Conservation (phyloP, 2,888 invertebrate species). For the Rhodophaea formosa region DNA sequence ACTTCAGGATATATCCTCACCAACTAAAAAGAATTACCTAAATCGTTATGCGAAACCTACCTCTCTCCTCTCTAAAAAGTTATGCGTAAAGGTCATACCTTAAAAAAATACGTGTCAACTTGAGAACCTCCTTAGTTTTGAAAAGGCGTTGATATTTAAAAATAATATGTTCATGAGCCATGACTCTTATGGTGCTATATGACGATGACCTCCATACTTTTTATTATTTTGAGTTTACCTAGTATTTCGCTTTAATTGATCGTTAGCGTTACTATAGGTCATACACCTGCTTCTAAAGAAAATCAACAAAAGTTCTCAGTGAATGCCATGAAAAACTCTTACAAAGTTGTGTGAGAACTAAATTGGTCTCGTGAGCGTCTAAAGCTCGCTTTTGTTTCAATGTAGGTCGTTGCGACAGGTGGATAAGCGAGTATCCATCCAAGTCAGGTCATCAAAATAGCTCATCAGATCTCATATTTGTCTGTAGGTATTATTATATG, state of each 20-base stretch:
- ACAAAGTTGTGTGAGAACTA: conserved; percentile 14
- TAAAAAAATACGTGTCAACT: too few relatives aligned
- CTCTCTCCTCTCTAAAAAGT: too few relatives aligned
- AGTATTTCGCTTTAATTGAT: not conserved
- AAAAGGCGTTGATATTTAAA: too few relatives aligned
- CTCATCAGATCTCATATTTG: not conserved
- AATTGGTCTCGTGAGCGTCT: conserved; percentile 16
- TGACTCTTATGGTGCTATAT: too few relatives aligned
- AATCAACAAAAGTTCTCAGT: conserved; percentile 1
- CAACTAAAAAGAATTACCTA: too few relatives aligned
- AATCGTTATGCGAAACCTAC: too few relatives aligned
- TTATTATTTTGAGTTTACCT: not conserved
- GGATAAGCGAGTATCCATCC: not conserved
- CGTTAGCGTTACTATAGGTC: not conserved
- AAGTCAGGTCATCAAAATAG: not conserved
- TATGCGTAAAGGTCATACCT: too few relatives aligned
- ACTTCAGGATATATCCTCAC: too few relatives aligned
- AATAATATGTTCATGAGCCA: too few relatives aligned
- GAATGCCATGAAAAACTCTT: conserved; percentile 5
- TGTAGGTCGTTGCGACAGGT: conserved; percentile 39
- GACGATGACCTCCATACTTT: too few relatives aligned
- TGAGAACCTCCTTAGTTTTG: too few relatives aligned
- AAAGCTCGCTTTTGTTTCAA: conserved; percentile 29
- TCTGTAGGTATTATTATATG: not conserved
- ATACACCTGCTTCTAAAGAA: not conserved